These are phyloP conservation scores for Horisme vitalbata DNA, from an alignment of 2,888 invertebrate species.

Conservation along the genomic window DNA sequence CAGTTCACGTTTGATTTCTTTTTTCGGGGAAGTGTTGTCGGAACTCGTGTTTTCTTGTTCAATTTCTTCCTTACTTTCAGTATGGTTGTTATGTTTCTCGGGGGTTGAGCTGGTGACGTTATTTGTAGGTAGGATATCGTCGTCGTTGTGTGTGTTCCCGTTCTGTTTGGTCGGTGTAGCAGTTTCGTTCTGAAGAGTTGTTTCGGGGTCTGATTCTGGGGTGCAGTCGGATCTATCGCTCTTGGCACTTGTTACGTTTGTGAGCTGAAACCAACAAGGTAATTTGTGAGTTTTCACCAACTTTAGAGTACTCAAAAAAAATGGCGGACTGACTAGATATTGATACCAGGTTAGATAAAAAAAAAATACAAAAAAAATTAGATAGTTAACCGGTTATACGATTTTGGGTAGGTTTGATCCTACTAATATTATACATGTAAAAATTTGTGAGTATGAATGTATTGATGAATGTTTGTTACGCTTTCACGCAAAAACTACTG, in stretches of 20 bases:
- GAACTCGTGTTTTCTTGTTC: neutral
- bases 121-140: constrained; percentile 28
- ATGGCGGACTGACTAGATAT: too few relatives aligned
- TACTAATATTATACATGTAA: too few relatives aligned
- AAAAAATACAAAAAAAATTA: too few relatives aligned
- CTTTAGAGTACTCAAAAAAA: too few relatives aligned
- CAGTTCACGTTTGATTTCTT: neutral
- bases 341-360: too few relatives aligned
- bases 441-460: too few relatives aligned
- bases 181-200: constrained; percentile 34
- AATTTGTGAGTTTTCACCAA: too few relatives aligned
- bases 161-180: constrained; percentile 15
- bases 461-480: too few relatives aligned
- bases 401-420: too few relatives aligned
- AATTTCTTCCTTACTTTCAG: constrained; percentile 11
- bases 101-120: constrained; percentile 40
- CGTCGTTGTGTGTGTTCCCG: constrained; percentile 26
- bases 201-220: constrained; percentile 58
- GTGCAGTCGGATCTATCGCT: constrained; percentile 54
- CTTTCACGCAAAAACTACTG: too few relatives aligned
- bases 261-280: constrained; percentile 52
- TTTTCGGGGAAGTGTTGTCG: neutral
- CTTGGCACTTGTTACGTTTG: constrained; percentile 57
- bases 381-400: too few relatives aligned
- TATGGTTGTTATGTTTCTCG: constrained; percentile 31